Evolutionary conservation across 2,797 vertebrate genomes (phyloP).

Genomic region (Austrolebias charrua): DNA sequence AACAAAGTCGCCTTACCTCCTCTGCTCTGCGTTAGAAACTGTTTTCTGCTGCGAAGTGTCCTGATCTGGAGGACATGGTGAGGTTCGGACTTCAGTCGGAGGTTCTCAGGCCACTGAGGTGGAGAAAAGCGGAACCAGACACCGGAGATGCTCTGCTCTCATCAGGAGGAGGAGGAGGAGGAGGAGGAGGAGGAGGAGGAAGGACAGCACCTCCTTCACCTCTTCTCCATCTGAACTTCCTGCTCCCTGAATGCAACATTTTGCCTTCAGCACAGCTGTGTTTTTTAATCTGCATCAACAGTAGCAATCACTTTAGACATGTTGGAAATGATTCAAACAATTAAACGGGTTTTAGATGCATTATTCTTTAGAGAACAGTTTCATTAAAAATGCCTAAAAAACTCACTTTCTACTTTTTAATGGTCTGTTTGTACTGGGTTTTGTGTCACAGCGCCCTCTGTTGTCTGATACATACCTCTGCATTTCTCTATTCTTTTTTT

Average conservation of each 20-base stretch:
- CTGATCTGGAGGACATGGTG: slow-evolving; percentile 43
- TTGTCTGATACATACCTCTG: neutral
- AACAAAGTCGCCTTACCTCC: slow-evolving; percentile 62
- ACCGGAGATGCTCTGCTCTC: slow-evolving; percentile 35
- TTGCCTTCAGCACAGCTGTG: neutral
- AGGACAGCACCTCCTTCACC: slow-evolving; percentile 37
- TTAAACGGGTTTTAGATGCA: too few species aligned
- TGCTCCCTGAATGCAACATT: neutral
- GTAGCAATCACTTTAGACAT: too few species aligned
- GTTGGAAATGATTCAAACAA: too few species aligned
- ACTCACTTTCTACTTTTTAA: neutral
- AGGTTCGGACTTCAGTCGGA: slow-evolving; percentile 10
- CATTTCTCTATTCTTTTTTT: too few species aligned
- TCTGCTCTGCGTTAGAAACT: slow-evolving; percentile 39
- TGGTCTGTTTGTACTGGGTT: neutral
- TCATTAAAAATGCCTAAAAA: neutral
- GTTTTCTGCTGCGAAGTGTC: slow-evolving; percentile 23
- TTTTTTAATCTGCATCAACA: too few species aligned
- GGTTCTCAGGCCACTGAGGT: slow-evolving; percentile 52
- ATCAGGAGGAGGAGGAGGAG: slow-evolving; percentile 21
- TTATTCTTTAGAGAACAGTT: too few species aligned
- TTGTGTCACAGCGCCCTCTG: slow-evolving; percentile 46
- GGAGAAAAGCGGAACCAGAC: slow-evolving; percentile 19
- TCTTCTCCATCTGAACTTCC: slow-evolving; percentile 17
- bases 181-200: slow-evolving; percentile 11